These are phyloP conservation scores for Apamea epomidion DNA, from an alignment of 2,888 invertebrate species.

Conservation along the genomic window DNA sequence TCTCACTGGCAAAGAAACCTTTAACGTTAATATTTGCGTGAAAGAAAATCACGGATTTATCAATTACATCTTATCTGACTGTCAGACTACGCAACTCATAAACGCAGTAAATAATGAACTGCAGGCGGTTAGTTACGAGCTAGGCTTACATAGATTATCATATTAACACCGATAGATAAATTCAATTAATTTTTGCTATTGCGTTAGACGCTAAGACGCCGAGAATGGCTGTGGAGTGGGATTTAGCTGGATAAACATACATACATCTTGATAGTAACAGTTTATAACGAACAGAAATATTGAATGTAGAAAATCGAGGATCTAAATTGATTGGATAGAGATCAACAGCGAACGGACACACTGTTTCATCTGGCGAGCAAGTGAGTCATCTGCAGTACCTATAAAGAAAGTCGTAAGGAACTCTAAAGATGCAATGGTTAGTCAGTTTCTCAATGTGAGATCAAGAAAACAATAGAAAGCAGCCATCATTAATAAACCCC, in stretches of 20 bases:
- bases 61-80: slow-evolving; percentile 38
- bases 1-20: not conserved
- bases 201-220: slow-evolving; percentile 55
- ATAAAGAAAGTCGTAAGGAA: not conserved
- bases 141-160: slow-evolving; percentile 56
- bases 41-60: slow-evolving; percentile 41
- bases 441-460: not conserved
- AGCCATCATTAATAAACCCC: not conserved
- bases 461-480: not conserved
- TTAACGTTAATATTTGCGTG: slow-evolving; percentile 18
- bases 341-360: not conserved
- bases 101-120: slow-evolving; percentile 48
- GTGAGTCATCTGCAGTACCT: too few species aligned
- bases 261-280: slow-evolving; percentile 23
- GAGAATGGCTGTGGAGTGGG: not conserved
- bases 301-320: not conserved
- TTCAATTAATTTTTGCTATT: slow-evolving; percentile 55
- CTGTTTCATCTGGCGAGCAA: not conserved
- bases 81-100: slow-evolving; percentile 45
- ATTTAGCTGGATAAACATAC: slow-evolving; percentile 8
- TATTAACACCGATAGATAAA: slow-evolving; percentile 62
- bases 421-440: not conserved
- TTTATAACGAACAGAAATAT: slow-evolving; percentile 16
- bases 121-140: slow-evolving; percentile 47
- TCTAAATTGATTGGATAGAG: slow-evolving; percentile 3